Conservation (phyloP, 2,113 vertebrate species). For the Nyctibius bracteatus region DNA sequence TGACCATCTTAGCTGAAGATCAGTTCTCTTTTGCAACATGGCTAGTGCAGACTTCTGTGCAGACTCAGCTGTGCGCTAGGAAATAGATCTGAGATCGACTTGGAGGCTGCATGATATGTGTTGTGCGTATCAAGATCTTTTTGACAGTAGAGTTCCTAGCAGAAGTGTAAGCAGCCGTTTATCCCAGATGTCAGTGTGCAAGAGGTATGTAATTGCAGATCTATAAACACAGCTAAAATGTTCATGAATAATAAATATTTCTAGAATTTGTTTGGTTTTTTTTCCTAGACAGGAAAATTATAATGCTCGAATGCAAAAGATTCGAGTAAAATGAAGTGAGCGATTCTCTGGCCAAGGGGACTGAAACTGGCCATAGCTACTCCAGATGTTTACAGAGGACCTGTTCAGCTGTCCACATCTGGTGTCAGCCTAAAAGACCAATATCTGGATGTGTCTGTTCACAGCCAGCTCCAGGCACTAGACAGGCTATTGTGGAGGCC, state of each 20-base stretch:
- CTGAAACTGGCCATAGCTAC: not conserved
- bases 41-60: not conserved
- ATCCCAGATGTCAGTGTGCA: not conserved
- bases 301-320: not conserved
- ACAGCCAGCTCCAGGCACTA: not conserved
- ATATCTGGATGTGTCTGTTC: not conserved
- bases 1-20: not conserved
- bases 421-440: not conserved
- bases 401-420: not conserved
- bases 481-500: not conserved
- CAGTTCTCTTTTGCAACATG: accelerated
- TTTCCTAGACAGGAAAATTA: not conserved
- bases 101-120: too few relatives aligned
- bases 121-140: not conserved
- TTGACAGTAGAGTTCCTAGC: not conserved
- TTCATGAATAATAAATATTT: not conserved
- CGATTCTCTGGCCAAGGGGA: not conserved
- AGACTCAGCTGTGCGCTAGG: not conserved
- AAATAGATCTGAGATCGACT: not conserved
- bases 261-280: not conserved
- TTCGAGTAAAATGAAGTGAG: not conserved
- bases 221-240: not conserved
- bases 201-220: not conserved
- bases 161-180: not conserved
- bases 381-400: not conserved